Evolutionary conservation across 2,888 invertebrate genomes (phyloP), one percentile per base, ranked within the genome.

Genomic region (Thymelicus sylvestris): DNA sequence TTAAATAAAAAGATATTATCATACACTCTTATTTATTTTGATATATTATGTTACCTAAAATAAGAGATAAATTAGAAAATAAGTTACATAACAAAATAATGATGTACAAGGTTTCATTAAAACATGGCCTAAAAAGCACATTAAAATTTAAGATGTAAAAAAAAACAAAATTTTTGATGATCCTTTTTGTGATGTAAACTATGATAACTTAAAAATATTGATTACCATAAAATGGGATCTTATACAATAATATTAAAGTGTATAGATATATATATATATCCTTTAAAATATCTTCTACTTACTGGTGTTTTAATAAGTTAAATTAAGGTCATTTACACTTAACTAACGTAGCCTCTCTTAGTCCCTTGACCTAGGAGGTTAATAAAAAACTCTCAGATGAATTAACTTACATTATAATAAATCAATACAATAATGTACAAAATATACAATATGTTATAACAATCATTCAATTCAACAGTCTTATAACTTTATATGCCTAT

Each of bases 401-500:
- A 76, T 81, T 84, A 88, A 87, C 86, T 89, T 89, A 88, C 84
- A 81, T 84, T 87, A 86, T 86, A 87, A 86, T 86, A 78, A 80
- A 85, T 86, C 82, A 86, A 87, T 90, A 89, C 84, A 87, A 86
- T 86, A 91, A 92, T 91, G 89, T 92, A 93, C 91, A 92, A 90
- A 88, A 92, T 91, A 91, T 92, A 91, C 91, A 92, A 90, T 88
- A 89, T 74, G 75, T 82, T 86, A 81, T 87, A 92, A 91, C 90
- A 92, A 91, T 90, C 86, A 89, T 90, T 91, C 88, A 92, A 93
- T 90, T 91, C 88, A 93, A 93, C 93, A 93, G 93, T 93, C 93
- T 92, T 91, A 92, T 91, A 92, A 83, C 86, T 89, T 91, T 90
- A 89, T 85, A 86, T 86, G 86, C 83, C 88, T 90, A 90, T 90